These are phyloP conservation scores for Yponomeuta malinellus DNA, from an alignment of 2,888 invertebrate genomes.

Conservation along the genomic window DNA sequence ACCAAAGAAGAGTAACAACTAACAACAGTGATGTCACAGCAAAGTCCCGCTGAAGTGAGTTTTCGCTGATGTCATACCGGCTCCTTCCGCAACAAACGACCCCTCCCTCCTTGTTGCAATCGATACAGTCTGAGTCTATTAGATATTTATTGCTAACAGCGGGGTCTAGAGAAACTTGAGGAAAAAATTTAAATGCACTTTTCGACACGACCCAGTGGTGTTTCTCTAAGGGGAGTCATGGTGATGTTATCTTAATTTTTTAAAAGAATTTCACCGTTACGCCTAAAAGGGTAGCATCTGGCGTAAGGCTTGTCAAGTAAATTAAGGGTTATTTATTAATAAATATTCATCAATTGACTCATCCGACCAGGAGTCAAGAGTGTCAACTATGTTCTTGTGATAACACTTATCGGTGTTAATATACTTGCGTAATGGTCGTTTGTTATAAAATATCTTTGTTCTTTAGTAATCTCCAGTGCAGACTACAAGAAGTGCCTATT, in stretches of 20 bases:
- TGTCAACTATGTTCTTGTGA: not conserved
- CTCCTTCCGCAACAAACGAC: conserved; percentile 40
- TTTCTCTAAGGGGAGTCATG: conserved; percentile 25
- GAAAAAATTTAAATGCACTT: conserved; percentile 41
- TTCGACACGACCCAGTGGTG: conserved; percentile 27
- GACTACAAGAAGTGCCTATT: not conserved
- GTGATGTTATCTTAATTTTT: conserved; percentile 29
- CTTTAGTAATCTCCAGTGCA: not conserved
- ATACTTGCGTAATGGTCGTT: not conserved
- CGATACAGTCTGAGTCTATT: conserved; percentile 55
- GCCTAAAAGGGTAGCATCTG: not conserved
- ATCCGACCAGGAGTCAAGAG: not conserved
- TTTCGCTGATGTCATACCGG: conserved; percentile 44
- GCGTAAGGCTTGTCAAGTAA: not conserved
- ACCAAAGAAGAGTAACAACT: no score
- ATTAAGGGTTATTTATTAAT: not conserved
- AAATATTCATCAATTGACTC: conserved; percentile 11
- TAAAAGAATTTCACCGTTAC: conserved; percentile 7
- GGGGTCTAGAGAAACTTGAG: conserved; percentile 35
- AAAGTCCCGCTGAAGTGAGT: not conserved
- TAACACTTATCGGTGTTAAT: not conserved
- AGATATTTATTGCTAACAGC: conserved; percentile 54
- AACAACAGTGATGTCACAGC: not conserved
- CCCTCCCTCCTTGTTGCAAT: conserved; percentile 42
- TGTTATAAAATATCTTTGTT: not conserved